Evolutionary conservation across 2,888 invertebrate species (phyloP).

Genomic region (Hyposoter dolosus): DNA sequence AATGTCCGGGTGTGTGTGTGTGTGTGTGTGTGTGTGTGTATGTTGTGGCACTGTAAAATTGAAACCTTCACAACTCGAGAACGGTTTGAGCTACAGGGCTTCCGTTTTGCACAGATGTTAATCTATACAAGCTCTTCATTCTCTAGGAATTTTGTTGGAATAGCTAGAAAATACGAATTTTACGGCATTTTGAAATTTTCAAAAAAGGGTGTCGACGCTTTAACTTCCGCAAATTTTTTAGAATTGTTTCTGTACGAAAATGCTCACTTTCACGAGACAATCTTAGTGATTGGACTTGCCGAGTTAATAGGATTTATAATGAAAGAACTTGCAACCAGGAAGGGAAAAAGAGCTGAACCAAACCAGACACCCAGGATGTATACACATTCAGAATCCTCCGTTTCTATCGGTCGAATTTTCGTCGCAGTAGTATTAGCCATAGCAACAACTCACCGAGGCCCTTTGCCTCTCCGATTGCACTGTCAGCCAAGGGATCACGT

Average conservation of each 20-base stretch:
- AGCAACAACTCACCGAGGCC: conserved; percentile 25
- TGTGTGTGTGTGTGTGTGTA: no score
- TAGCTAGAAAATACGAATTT: no score
- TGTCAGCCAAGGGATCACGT: conserved; percentile 57
- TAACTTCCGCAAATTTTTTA: no score
- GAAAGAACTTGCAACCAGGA: conserved; percentile 3
- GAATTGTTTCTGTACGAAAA: neutral
- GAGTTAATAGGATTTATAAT: neutral
- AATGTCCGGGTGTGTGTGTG: no score
- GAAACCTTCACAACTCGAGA: no score
- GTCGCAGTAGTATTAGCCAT: conserved; percentile 33
- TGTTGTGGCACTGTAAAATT: no score
- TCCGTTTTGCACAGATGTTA: no score
- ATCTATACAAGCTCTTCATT: no score
- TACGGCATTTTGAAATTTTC: no score
- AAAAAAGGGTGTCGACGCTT: no score
- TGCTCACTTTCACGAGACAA: neutral
- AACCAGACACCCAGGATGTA: conserved; percentile 14
- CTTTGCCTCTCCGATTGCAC: conserved; percentile 48
- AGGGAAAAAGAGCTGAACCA: neutral
- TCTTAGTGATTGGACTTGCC: neutral
- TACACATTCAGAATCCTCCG: conserved; percentile 37
- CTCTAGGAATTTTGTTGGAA: no score
- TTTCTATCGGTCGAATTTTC: conserved; percentile 51
- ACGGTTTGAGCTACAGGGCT: no score